phyloP scores from a whole-genome alignment of 2,113 vertebrate genomes.

The Muntiacus muntjak region DNA sequence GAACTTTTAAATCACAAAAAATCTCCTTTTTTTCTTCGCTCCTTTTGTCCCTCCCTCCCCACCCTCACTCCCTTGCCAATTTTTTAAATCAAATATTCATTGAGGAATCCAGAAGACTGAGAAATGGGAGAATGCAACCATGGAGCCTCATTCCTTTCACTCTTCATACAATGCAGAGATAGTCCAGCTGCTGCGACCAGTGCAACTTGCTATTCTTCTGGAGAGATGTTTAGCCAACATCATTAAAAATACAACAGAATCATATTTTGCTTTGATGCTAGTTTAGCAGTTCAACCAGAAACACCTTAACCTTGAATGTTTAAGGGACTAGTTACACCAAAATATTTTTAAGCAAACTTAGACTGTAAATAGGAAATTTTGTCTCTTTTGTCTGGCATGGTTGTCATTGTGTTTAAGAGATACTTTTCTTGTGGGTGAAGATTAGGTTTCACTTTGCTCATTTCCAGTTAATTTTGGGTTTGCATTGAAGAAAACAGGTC shows the following conservation, averaged over 20 bases:
- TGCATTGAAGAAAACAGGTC: background rate
- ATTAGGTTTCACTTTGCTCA: constrained; percentile 39
- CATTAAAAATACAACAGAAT: constrained; percentile 29
- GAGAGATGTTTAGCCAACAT: background rate
- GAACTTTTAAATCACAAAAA: background rate
- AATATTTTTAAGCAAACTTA: constrained; percentile 9
- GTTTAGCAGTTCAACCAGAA: constrained; percentile 1
- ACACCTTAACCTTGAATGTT: constrained; percentile 8
- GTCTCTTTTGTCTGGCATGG: background rate
- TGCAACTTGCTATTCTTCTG: background rate
- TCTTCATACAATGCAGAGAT: background rate
- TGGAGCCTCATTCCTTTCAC: background rate
- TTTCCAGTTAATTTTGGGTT: background rate
- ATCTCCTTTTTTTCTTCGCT: background rate
- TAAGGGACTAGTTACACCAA: constrained; percentile 9
- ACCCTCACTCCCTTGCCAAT: background rate
- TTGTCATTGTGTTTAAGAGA: background rate
- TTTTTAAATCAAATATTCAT: background rate
- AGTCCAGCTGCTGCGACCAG: background rate
- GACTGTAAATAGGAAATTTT: background rate
- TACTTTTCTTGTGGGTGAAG: background rate
- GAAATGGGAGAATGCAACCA: background rate
- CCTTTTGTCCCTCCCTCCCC: background rate
- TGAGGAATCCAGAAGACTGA: background rate
- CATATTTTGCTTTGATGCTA: constrained; percentile 45